These are phyloP conservation scores for Bellardia pandia DNA, from an alignment of 2,888 invertebrate species.

Conservation along the genomic window DNA sequence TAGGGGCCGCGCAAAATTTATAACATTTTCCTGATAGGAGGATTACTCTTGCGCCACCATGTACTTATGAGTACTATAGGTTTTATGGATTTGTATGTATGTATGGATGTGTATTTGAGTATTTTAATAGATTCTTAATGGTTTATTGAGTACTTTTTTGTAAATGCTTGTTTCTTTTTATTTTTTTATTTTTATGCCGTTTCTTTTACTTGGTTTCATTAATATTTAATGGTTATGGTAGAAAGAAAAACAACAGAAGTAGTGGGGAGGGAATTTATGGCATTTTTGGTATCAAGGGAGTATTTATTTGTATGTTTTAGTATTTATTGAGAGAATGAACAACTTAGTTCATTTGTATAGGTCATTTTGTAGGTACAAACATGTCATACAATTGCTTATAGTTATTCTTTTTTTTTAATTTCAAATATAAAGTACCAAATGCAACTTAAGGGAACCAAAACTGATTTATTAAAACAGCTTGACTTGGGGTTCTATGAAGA, in stretches of 20 bases:
- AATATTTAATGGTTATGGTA: conserved; percentile 29
- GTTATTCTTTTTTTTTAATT: background rate
- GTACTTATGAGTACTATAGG: background rate
- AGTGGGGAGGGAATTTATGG: conserved; percentile 9
- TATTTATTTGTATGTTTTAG: background rate
- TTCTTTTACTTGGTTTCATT: conserved; percentile 25
- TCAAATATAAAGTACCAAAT: background rate
- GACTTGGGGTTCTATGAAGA: background rate
- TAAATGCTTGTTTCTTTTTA: background rate
- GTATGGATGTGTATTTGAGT: background rate
- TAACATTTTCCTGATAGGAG: no score
- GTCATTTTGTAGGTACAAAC: background rate
- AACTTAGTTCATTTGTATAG: background rate
- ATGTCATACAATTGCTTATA: no score
- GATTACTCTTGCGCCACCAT: no score
- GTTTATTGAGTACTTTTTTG: conserved; percentile 55
- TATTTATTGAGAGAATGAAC: background rate
- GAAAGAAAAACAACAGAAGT: background rate
- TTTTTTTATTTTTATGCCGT: background rate
- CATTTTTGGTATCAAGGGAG: background rate
- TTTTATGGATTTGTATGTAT: background rate
- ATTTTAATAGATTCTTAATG: conserved; percentile 44
- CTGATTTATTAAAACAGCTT: conserved; percentile 4
- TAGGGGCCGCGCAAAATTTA: no score
- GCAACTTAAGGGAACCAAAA: background rate